phyloP scores from a whole-genome alignment of 2,113 vertebrate species.

The Chitala chitala region DNA sequence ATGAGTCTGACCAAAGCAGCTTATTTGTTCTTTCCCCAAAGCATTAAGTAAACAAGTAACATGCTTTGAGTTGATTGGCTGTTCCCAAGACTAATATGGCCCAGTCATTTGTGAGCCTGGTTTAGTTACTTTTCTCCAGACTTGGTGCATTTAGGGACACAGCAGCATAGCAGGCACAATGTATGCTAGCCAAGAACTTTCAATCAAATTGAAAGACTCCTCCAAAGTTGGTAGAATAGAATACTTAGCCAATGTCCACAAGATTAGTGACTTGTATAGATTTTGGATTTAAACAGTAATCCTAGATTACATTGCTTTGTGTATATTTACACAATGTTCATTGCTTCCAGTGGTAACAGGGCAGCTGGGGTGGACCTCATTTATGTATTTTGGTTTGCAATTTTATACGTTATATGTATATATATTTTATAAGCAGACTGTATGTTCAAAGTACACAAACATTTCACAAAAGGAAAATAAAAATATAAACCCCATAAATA shows the following conservation, averaged over 20 bases:
- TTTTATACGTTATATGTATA: not conserved
- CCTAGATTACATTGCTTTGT: not conserved
- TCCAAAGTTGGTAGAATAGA: not conserved
- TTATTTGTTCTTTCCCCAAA: not conserved
- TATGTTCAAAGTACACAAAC: not conserved
- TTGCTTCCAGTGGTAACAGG: not conserved
- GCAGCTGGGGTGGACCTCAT: not conserved
- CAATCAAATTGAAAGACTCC: not conserved
- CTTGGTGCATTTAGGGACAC: not conserved
- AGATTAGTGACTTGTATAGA: not conserved
- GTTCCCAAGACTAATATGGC: not conserved
- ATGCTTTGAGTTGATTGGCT: not conserved
- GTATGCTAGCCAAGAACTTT: not conserved
- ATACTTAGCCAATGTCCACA: not conserved
- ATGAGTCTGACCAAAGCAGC: too few species aligned
- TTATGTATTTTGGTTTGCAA: not conserved
- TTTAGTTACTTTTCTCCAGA: not conserved
- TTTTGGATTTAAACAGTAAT: not conserved
- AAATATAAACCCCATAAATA: not conserved
- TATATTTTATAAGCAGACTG: not conserved
- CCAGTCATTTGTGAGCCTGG: not conserved
- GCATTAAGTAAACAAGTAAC: not conserved
- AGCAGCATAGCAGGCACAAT: not conserved
- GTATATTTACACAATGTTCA: not conserved
- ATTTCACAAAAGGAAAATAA: not conserved